Conservation (phyloP, 2,797 vertebrate genomes). For the Sardinella longiceps region DNA sequence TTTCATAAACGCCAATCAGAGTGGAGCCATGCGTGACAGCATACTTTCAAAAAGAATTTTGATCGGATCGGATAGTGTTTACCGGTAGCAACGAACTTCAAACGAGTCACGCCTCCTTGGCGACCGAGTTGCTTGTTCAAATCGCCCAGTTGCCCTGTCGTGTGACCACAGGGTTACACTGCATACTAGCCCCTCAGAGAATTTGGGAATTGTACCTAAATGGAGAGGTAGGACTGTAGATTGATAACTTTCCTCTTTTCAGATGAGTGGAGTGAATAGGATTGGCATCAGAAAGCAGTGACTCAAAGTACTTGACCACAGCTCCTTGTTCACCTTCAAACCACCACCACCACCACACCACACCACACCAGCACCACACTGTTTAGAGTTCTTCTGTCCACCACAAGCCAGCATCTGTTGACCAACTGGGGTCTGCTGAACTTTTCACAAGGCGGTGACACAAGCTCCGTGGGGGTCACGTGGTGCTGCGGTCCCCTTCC, state of each 20-base stretch:
- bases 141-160: no score
- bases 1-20: no score
- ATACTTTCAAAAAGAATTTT: no score
- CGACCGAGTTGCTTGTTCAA: no score
- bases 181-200: neutral
- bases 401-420: neutral
- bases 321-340: neutral
- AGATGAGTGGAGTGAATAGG: neutral
- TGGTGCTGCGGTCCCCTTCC: conserved; percentile 82
- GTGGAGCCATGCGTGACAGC: no score
- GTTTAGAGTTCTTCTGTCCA: neutral
- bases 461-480: neutral
- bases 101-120: no score
- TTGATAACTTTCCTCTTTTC: neutral
- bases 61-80: no score
- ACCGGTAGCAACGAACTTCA: no score
- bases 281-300: neutral
- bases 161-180: no score
- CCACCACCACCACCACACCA: neutral
- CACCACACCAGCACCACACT: neutral
- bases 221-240: neutral
- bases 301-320: neutral
- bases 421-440: neutral
- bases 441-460: neutral
- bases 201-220: neutral